These are phyloP conservation scores for Phymastichus coffea DNA, from an alignment of 1,140 invertebrate species.

Conservation along the genomic window DNA sequence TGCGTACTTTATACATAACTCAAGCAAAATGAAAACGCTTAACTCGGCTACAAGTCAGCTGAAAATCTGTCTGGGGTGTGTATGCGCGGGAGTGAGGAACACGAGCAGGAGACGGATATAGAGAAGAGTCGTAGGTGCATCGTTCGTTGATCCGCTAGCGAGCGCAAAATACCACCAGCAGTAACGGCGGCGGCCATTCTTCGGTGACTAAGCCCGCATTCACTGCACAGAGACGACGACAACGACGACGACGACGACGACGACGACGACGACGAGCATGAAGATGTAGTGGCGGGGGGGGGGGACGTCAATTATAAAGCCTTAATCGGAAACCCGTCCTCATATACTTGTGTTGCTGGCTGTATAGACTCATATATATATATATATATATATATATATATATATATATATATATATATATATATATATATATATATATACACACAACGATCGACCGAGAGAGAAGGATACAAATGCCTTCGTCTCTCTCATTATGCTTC, in stretches of 20 bases:
- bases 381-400: no score
- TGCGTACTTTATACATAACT: no score
- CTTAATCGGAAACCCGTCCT: slow-evolving; percentile 56
- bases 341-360: slow-evolving; percentile 49
- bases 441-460: slow-evolving; percentile 32
- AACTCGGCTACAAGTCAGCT: no score
- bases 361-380: no score
- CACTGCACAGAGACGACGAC: slow-evolving; percentile 31
- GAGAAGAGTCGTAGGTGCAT: slow-evolving; percentile 26
- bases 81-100: slow-evolving; percentile 32
- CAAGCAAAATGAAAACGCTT: no score
- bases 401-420: no score
- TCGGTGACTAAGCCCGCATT: slow-evolving; percentile 49
- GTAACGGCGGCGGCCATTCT: slow-evolving; percentile 30
- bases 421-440: slow-evolving; percentile 37
- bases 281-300: slow-evolving; percentile 23
- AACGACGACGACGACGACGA: not conserved
- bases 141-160: slow-evolving; percentile 48
- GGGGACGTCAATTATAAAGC: slow-evolving; percentile 54
- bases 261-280: not conserved
- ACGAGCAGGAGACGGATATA: slow-evolving; percentile 18
- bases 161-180: slow-evolving; percentile 23
- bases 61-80: slow-evolving; percentile 26
- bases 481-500: not conserved
- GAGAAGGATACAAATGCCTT: slow-evolving; percentile 30